Percentiles rank a stretch among this genome's conserved stretches.
These are phyloP conservation scores for Drosophila percnosoma DNA, from an alignment of 2,888 invertebrate species.

Conservation along the genomic window DNA sequence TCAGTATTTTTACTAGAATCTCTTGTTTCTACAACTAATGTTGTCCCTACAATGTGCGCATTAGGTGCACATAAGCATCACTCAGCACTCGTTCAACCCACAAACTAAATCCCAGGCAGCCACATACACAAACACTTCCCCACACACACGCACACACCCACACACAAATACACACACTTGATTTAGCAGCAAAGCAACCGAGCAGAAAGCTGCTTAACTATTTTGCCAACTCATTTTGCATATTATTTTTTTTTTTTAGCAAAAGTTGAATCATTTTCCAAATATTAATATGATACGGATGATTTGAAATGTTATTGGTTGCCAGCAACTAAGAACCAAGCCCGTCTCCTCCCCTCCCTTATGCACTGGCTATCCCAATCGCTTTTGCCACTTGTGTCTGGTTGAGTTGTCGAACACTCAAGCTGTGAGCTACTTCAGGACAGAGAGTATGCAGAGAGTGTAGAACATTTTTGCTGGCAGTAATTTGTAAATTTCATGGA, in stretches of 20 bases:
- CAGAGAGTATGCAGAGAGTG: slow-evolving; percentile 30
- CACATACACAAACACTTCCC: slow-evolving; percentile 8
- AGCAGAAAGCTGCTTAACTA: slow-evolving; percentile 71
- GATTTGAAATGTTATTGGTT: slow-evolving; percentile 42
- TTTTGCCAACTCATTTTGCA: slow-evolving; percentile 70
- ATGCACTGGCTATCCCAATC: slow-evolving; percentile 1
- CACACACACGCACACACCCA: slow-evolving; percentile 12
- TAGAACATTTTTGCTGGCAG: slow-evolving; percentile 50
- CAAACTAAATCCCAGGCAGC: slow-evolving; percentile 37
- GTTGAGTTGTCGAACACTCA: slow-evolving; percentile 56
- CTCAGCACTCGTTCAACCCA: slow-evolving; percentile 29
- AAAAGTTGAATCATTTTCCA: slow-evolving; percentile 66
- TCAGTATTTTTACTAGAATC: slow-evolving; percentile 15
- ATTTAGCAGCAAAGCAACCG: slow-evolving; percentile 57
- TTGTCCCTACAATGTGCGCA: slow-evolving; percentile 31
- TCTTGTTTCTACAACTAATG: slow-evolving; percentile 21
- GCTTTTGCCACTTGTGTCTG: slow-evolving; percentile 55
- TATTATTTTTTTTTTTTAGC: slow-evolving; percentile 56
- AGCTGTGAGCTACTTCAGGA: slow-evolving; percentile 16
- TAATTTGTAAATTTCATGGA: slow-evolving; percentile 60
- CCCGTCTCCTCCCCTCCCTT: background rate
- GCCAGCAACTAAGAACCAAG: background rate
- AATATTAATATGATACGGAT: slow-evolving; percentile 53
- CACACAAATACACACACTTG: slow-evolving; percentile 31
- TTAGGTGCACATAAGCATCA: slow-evolving; percentile 40